phyloP scores from a whole-genome alignment of 2,113 vertebrate genomes.

The Gobiocypris rarus region DNA sequence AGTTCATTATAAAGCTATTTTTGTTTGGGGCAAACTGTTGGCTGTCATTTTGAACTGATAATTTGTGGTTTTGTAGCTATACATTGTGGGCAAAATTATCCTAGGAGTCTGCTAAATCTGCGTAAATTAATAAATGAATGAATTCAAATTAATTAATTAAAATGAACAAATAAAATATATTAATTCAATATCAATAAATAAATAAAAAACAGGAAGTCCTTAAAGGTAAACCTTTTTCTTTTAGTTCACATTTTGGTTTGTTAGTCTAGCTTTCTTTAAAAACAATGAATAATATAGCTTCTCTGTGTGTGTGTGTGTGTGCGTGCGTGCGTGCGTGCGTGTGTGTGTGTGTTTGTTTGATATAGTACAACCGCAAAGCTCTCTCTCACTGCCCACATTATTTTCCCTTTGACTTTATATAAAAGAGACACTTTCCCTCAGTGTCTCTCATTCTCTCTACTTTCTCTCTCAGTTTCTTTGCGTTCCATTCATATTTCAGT shows the following conservation, averaged over 20 bases:
- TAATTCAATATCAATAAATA: too few species aligned
- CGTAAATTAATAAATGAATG: too few species aligned
- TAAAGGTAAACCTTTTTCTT: too few species aligned
- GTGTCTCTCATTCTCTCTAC: neutral
- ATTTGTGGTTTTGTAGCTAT: neutral
- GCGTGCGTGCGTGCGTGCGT: too few species aligned
- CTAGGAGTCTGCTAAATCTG: too few species aligned
- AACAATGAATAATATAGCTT: too few species aligned
- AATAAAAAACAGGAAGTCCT: too few species aligned
- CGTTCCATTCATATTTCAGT: conserved; percentile 29
- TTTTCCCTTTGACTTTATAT: conserved; percentile 28
- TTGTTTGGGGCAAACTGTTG: neutral
- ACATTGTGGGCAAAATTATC: neutral
- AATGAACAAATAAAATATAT: too few species aligned
- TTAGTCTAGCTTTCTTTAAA: too few species aligned
- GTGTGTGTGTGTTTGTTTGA: neutral
- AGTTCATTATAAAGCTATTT: neutral
- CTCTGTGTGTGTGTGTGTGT: too few species aligned
- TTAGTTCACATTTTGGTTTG: too few species aligned
- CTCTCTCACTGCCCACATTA: conserved; percentile 2
- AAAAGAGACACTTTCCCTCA: conserved; percentile 28
- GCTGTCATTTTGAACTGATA: neutral
- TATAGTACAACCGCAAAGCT: conserved; percentile 4
- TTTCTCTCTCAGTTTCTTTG: conserved; percentile 8
- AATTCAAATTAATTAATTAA: too few species aligned